Base-by-base conservation (phyloP, 2,797 vertebrate species). In the Pseudomugil tenellus region DNA sequence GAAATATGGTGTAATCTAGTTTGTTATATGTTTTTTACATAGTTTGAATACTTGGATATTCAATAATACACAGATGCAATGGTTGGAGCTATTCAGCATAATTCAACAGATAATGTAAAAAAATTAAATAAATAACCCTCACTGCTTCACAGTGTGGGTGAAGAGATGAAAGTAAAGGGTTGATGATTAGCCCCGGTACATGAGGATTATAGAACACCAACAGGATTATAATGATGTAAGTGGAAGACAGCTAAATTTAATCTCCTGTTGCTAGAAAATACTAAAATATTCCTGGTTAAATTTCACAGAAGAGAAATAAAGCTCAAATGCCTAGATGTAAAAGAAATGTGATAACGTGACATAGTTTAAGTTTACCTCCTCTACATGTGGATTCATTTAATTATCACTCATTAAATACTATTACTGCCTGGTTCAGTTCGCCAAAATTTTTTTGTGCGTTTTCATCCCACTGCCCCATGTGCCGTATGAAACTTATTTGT, bases 221-320 rank as follows among this genome's bases (percentile, higher is more conserved):
- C 35, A 72, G 72, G 68, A 87, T 77, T 75, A 60, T 16, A 48
- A 63, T 58, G 39, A 83, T 71, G 62, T 56, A 72, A 69, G 74
- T 74, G 58, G 63, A 66, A 59, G 67, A 51, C 26, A 7, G 43
- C 54, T 68, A 77, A 63, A 77, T 81, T 21, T 58, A 43, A 7
- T 19, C 32, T 56, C 29, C 12, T 41, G 51, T 23, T 46, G 11
- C 41, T 41, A 14, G 23, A n/a, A n/a, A n/a, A n/a, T n/a, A n/a
- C n/a, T n/a, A 26, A n/a, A 11, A 54, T 51, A 28, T 52, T 49
- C 6, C 21, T 67, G 49, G 39, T 7, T 41, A 29, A 23, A 72
- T 69, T 59, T 58, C 3, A n/a, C 13, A 21, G 14, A 25, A 59
- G 16, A 39, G 48, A 29, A n/a, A n/a, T n/a, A n/a, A n/a, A n/a